Conservation (phyloP, 1,140 invertebrate genomes). For the Papilio dardanus region DNA sequence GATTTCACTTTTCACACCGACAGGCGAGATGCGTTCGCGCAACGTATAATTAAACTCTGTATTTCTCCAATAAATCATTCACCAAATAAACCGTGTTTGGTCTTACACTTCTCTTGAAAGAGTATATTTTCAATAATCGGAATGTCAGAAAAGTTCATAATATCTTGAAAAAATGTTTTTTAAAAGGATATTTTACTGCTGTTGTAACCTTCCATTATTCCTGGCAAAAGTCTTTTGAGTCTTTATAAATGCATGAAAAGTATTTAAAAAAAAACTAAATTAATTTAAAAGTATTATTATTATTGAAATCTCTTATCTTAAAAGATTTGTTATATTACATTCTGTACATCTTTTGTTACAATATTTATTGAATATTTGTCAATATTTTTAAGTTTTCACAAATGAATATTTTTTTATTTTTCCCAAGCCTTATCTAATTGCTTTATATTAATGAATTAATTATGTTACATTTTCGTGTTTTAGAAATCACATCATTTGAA, state of each 20-base stretch:
- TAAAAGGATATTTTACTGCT: no score
- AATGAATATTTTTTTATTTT: not conserved
- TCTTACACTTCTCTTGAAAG: no score
- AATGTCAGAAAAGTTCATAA: no score
- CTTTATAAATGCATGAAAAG: not conserved
- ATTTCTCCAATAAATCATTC: no score
- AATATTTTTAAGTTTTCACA: not conserved
- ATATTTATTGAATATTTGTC: not conserved
- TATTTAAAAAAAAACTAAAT: not conserved
- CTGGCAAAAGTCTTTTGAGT: no score
- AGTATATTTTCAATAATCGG: no score
- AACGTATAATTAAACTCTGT: no score
- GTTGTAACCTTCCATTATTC: no score
- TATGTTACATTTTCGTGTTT: not conserved
- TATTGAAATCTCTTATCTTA: not conserved
- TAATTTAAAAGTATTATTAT: not conserved
- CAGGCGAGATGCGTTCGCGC: no score
- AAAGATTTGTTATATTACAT: not conserved
- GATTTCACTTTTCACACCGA: no score
- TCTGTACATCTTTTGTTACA: not conserved
- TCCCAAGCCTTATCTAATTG: not conserved
- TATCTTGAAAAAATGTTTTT: no score
- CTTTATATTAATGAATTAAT: not conserved
- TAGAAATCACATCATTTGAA: constrained; percentile 7
- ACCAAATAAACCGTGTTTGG: no score